Conservation (phyloP, 2,797 vertebrate species). For the Bovichtus diacanthus region DNA sequence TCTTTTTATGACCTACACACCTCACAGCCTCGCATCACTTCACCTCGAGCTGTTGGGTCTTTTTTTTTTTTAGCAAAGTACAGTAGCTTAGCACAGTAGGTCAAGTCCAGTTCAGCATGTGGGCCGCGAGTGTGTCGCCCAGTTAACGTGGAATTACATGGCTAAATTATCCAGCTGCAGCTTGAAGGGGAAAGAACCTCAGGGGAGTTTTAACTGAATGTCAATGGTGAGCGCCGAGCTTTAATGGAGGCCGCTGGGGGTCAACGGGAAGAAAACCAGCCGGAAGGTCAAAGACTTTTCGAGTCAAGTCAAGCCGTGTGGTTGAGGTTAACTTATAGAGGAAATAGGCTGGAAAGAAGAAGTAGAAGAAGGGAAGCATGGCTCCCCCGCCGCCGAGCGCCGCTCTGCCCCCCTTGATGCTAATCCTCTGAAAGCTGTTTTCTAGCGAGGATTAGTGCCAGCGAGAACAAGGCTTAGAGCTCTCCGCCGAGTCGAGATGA, state of each 20-base stretch:
- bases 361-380: slow-evolving; percentile 38
- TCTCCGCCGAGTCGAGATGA: slow-evolving; percentile 78
- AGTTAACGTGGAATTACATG: slow-evolving; percentile 62
- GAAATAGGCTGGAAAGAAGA: slow-evolving; percentile 28
- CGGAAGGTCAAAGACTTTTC: slow-evolving; percentile 65
- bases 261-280: slow-evolving; percentile 38
- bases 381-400: slow-evolving; percentile 37
- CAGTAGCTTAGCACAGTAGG: slow-evolving; percentile 42
- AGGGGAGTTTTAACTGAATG: slow-evolving; percentile 56
- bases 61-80: slow-evolving; percentile 12
- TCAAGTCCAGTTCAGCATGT: slow-evolving; percentile 36
- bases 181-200: slow-evolving; percentile 53
- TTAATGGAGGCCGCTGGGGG: slow-evolving; percentile 54
- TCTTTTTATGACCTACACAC: neutral
- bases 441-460: slow-evolving; percentile 83
- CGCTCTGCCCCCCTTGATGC: slow-evolving; percentile 77
- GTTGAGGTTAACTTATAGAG: slow-evolving; percentile 57
- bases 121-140: neutral
- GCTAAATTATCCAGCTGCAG: slow-evolving; percentile 41
- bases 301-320: slow-evolving; percentile 42
- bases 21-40: neutral
- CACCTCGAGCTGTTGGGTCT: neutral
- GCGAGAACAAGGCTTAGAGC: slow-evolving; percentile 83
- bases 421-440: slow-evolving; percentile 87
- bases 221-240: slow-evolving; percentile 53